These are phyloP conservation scores for Pterostichus niger DNA, from an alignment of 2,888 invertebrate genomes.

Conservation along the genomic window DNA sequence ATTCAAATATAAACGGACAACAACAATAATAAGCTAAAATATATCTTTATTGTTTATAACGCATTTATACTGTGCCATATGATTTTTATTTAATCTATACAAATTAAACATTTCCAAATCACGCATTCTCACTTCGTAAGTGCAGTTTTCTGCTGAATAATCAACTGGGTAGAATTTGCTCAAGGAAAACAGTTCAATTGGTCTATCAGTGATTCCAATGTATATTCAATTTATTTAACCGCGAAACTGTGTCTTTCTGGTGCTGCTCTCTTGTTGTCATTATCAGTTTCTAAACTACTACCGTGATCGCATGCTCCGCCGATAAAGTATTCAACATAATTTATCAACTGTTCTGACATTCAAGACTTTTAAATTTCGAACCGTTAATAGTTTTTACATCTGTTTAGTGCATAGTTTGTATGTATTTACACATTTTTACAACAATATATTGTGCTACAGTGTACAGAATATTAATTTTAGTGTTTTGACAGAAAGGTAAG, in stretches of 20 bases:
- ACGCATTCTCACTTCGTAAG: neutral
- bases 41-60: neutral
- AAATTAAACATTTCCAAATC: constrained; percentile 2
- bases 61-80: neutral
- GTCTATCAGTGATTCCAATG: constrained; percentile 21
- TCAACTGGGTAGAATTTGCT: neutral
- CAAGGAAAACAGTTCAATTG: constrained; percentile 11
- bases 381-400: constrained; percentile 18
- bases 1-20: neutral
- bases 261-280: constrained; percentile 13
- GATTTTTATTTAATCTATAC: neutral
- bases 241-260: constrained; percentile 8
- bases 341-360: constrained; percentile 5
- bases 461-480: neutral
- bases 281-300: neutral
- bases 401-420: constrained; percentile 14
- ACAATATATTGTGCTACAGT: constrained; percentile 5
- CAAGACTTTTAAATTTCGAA: constrained; percentile 38
- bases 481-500: constrained; percentile 28
- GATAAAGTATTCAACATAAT: neutral
- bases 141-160: constrained; percentile 12
- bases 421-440: constrained; percentile 13
- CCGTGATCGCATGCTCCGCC: neutral
- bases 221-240: neutral
- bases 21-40: neutral